A percentile compares a stretch with the other conserved stretches of the same genome.
phyloP scores from a whole-genome alignment of 2,113 vertebrate species.

The Empidonax alnorum region DNA sequence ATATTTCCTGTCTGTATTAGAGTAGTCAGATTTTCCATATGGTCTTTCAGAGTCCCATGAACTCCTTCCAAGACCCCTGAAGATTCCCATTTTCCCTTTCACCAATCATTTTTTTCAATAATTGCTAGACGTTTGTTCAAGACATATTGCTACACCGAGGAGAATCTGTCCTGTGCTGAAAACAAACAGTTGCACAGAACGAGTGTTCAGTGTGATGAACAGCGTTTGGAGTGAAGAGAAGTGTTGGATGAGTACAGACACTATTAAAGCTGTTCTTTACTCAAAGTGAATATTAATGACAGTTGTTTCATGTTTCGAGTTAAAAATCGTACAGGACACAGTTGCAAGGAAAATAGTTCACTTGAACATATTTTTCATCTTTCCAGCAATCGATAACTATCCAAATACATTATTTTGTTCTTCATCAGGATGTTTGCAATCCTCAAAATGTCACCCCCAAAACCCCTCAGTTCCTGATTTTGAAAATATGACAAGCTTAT shows the following conservation, averaged over 20 bases:
- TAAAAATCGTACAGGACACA: neutral
- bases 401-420: neutral
- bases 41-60: constrained; percentile 41
- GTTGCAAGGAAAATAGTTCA: neutral
- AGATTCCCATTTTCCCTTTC: constrained; percentile 50
- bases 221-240: constrained; percentile 43
- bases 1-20: neutral
- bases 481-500: neutral
- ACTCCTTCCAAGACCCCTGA: constrained; percentile 23
- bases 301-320: constrained; percentile 32
- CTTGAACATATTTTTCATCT: neutral
- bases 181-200: constrained; percentile 62
- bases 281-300: constrained; percentile 68
- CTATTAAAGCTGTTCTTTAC: constrained; percentile 69
- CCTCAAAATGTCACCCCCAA: neutral
- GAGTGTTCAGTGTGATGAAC: constrained; percentile 48
- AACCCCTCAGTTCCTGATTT: neutral
- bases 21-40: constrained; percentile 57
- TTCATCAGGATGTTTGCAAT: neutral
- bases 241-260: constrained; percentile 64
- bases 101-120: constrained; percentile 55
- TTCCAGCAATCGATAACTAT: neutral
- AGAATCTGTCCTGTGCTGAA: constrained; percentile 61
- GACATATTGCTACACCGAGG: constrained; percentile 41
- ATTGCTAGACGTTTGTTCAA: constrained; percentile 62